Evolutionary conservation across 2,888 invertebrate genomes (phyloP).

Genomic region (Pachycephus smyrnensis): DNA sequence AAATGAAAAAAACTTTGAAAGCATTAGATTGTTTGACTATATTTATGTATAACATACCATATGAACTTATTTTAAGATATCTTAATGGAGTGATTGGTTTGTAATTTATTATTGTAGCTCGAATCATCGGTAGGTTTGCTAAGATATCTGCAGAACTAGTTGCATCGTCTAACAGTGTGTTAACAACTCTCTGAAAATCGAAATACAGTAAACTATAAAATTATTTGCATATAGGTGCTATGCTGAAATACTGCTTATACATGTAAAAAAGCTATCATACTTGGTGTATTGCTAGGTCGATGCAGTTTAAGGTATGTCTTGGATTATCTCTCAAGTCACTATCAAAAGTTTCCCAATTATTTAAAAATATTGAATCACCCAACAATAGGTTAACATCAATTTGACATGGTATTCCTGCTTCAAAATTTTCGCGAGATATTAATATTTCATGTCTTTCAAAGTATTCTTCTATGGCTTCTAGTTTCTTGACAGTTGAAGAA

Average conservation of each 20-base stretch:
- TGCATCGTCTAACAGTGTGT: conserved; percentile 57
- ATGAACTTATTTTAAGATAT: conserved; percentile 78
- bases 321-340: conserved; percentile 78
- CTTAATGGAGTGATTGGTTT: conserved; percentile 76
- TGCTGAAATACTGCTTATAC: not conserved
- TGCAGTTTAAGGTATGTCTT: conserved; percentile 74
- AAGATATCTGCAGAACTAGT: conserved; percentile 56
- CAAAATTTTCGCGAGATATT: conserved; percentile 72
- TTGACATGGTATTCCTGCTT: conserved; percentile 71
- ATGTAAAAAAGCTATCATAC: conserved; percentile 53
- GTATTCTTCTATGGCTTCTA: conserved; percentile 71
- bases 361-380: conserved; percentile 71
- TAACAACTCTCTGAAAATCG: conserved; percentile 45
- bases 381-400: conserved; percentile 72
- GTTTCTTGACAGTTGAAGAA: conserved; percentile 68
- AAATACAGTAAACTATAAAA: not conserved
- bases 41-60: conserved; percentile 70
- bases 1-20: conserved; percentile 36
- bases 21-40: conserved; percentile 11
- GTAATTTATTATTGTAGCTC: conserved; percentile 74
- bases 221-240: not conserved
- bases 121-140: conserved; percentile 67
- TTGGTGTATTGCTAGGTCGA: conserved; percentile 86
- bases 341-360: conserved; percentile 74
- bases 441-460: conserved; percentile 67